Evolutionary conservation across 2,888 invertebrate genomes (phyloP), one percentile per base, ranked within the genome.

Genomic region (Caradrina clavipalpis): DNA sequence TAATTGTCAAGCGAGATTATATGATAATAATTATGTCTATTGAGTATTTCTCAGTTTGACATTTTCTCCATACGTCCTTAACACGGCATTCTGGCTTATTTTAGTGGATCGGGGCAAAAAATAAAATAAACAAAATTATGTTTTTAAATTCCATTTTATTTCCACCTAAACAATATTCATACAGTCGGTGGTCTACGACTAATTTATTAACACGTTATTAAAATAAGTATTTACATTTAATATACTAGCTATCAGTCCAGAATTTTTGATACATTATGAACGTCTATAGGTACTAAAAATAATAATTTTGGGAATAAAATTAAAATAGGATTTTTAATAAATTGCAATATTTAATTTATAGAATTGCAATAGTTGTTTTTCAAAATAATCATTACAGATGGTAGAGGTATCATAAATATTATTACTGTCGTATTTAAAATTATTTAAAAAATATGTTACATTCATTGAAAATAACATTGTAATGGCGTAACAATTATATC

Each of bases 121-220:
- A 55, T 75, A 84, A 82, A 76, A 45, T 0, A n/a, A 83, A 82
- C 69, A 55, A 74, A 68, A 47, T 35, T 19, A 58, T 67, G 54
- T 80, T 77, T 76, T 80, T 73, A 82, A 86, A 88, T 89, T 84
- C 78, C 79, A 79, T 81, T 87, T 90, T 88, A 88, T 88, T 90
- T 86, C 85, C 85, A 81, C 88, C 87, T 88, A 87, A 87, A 89
- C 89, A 88, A 87, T 84, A 86, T 86, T 85, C 85, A 75, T 87
- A 90, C 88, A 89, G 86, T 89, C 89, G 82, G 88, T 88, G 84
- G 81, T 87, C 84, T 89, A 89, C 59, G 77, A 79, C 79, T 78
- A 83, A 85, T 71, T 75, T 82, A 88, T 88, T 81, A 86, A 88
- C 87, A 89, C 68, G 55, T 89, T 88, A 87, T 86, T 79, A 71